Evolutionary conservation across 2,113 vertebrate species (phyloP), one percentile per base, ranked within the genome.

Genomic region (Clupea harengus): DNA sequence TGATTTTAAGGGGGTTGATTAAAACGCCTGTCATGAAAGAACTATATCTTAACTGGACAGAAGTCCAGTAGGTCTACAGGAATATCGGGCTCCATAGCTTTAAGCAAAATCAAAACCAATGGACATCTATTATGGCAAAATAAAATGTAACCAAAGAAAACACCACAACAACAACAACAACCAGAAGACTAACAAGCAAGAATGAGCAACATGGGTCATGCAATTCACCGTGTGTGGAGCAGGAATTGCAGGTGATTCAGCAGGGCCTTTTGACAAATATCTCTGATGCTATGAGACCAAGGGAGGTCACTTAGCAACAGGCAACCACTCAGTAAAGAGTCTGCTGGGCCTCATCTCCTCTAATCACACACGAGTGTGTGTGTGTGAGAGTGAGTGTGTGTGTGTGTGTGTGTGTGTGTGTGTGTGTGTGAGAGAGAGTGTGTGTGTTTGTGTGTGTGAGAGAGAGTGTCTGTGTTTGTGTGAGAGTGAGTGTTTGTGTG

Each of bases 271-370:
- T n/a, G n/a, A 93, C 89, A 92, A 91, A 90, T 91, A 92, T 90
- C 92, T 94, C 93, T 93, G 91, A 94, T 92, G 93, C 89, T 86
- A 93, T 92, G 94, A 96, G 92, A 92, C 90, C 90, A 94, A 92
- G 39, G 82, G 92, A 89, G 89, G 93, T 95, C 94, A 92, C 95
- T 93, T 96, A 94, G 95, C 95, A 97, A 96, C 93, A 67, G 89
- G 54, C 87, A 86, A 92, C 92, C 91, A 94, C 57, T 85, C 44
- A 64, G 45, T 28, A 45, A 84, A 49, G 75, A 64, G 45, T 45
- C 49, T 25, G 82, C 81, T 67, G 54, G 44, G 52, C 44, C 81
- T n/a, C 80, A 83, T 81, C 85, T 82, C 39, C 72, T 11, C 67
- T 52, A 20, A 72, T 81, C 47, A 25, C 18, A 47, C n/a, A 78